phyloP scores from a whole-genome alignment of 2,797 vertebrate genomes.

The Amphiprion clarkii region DNA sequence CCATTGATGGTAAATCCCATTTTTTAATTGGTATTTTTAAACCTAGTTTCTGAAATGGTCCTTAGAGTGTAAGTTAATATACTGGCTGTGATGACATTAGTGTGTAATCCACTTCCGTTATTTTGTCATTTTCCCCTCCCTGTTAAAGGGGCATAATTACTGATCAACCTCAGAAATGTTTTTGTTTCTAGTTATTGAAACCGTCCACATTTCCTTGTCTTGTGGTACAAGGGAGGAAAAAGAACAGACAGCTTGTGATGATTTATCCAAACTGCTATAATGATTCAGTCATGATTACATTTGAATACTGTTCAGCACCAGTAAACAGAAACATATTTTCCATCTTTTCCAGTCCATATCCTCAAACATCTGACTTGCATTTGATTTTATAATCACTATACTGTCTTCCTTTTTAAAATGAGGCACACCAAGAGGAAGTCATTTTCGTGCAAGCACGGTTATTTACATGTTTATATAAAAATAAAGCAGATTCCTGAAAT shows the following conservation, averaged over 20 bases:
- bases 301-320: conserved; percentile 25
- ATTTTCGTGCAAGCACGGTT: background rate
- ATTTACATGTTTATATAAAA: conserved; percentile 10
- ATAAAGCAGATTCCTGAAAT: background rate
- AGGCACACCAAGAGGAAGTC: conserved; percentile 2
- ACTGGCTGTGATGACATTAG: background rate
- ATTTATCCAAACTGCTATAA: conserved; percentile 21
- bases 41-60: background rate
- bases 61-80: background rate
- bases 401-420: conserved; percentile 19
- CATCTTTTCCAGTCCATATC: conserved; percentile 10
- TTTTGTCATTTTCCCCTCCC: background rate
- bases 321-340: conserved; percentile 45
- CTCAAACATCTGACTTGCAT: conserved; percentile 13
- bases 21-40: background rate
- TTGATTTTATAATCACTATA: conserved; percentile 23
- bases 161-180: background rate
- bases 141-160: background rate
- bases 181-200: conserved; percentile 39
- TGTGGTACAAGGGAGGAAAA: conserved; percentile 15
- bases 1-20: conserved; percentile 58
- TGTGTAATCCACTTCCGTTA: background rate
- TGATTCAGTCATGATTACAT: conserved; percentile 33
- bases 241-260: conserved; percentile 26
- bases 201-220: conserved; percentile 24